Conservation (phyloP, 30 jellyfish, hydroid and myxozoan genomes). For the Turritopsis rubra region DNA sequence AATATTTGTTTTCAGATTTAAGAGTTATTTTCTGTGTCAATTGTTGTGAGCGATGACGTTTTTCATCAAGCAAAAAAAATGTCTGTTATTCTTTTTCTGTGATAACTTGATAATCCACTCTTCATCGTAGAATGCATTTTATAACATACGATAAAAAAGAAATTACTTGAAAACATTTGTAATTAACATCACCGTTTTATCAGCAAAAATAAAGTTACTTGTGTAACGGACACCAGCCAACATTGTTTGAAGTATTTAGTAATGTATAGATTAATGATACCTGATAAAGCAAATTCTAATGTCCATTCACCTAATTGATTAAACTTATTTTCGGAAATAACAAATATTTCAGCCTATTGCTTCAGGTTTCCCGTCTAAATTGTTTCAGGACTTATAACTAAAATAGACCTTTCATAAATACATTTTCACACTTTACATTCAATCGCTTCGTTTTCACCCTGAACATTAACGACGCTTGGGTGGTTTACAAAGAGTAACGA, state of each 20-base stretch:
- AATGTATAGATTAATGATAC: not conserved
- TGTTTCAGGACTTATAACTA: no score
- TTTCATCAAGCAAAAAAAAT: not conserved
- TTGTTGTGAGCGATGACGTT: not conserved
- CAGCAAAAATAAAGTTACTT: not conserved
- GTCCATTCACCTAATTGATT: not conserved
- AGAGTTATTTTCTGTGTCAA: not conserved
- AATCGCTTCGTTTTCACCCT: no score
- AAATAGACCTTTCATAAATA: no score
- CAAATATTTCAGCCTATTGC: not conserved
- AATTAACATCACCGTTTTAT: not conserved
- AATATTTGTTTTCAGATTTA: not conserved
- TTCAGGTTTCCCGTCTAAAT: not conserved
- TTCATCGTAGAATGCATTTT: not conserved
- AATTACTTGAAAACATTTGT: not conserved
- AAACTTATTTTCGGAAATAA: not conserved
- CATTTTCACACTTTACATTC: no score
- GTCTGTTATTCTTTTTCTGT: not conserved
- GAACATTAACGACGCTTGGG: no score
- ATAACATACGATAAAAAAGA: not conserved
- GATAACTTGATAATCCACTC: not conserved
- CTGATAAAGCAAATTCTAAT: not conserved
- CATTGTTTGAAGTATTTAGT: not conserved
- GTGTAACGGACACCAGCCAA: not conserved
- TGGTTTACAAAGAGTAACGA: no score